These are phyloP conservation scores for Phrynocephalus guinanensis DNA, from an alignment of 2,797 vertebrate genomes.

Conservation along the genomic window DNA sequence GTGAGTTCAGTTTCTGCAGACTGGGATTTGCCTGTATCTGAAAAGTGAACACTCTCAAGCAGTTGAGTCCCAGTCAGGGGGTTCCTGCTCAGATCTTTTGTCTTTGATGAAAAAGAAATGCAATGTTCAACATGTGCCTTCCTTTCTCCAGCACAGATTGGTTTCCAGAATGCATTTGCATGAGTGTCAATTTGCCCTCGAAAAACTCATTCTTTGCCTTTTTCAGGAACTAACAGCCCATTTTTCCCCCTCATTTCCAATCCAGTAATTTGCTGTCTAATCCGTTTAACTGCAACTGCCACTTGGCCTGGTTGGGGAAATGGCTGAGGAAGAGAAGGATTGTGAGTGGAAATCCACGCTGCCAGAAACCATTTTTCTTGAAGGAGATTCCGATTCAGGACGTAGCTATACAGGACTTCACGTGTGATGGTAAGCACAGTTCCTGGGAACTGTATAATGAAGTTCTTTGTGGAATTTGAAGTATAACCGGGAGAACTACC, in stretches of 20 bases:
- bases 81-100: neutral
- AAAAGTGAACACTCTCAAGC: neutral
- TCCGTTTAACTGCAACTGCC: conserved; percentile 97
- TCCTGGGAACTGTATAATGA: neutral
- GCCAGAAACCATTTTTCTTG: conserved; percentile 95
- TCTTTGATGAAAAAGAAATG: neutral
- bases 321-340: conserved; percentile 95
- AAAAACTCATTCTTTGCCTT: neutral
- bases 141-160: conserved; percentile 4
- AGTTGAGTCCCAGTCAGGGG: neutral
- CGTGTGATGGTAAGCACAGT: conserved; percentile 88
- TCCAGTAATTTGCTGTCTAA: conserved; percentile 96
- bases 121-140: neutral
- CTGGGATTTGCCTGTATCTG: neutral
- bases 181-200: neutral
- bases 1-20: neutral
- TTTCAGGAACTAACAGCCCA: conserved; percentile 29
- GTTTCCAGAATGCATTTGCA: neutral
- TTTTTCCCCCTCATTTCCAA: conserved; percentile 46
- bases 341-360: conserved; percentile 97
- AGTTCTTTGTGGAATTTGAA: neutral
- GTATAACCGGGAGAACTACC: neutral
- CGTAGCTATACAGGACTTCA: conserved; percentile 94
- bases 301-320: conserved; percentile 94
- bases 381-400: conserved; percentile 99